Evolutionary conservation across 2,113 vertebrate species (phyloP).

Genomic region (Ailuropoda melanoleuca): DNA sequence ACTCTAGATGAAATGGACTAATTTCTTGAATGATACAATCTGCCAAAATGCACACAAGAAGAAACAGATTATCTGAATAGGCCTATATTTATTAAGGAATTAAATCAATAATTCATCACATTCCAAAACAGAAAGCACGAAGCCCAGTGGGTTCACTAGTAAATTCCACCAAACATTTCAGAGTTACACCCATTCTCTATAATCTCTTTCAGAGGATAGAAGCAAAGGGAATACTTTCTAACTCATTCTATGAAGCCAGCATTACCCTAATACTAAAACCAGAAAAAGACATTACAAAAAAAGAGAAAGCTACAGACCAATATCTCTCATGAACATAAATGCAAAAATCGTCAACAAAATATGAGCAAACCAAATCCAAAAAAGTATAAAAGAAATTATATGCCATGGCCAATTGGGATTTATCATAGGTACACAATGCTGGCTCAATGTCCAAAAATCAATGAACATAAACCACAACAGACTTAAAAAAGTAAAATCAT

Average conservation of each 20-base stretch:
- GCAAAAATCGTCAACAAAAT: not conserved
- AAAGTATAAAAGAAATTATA: not conserved
- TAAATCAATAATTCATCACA: not conserved
- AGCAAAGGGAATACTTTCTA: not conserved
- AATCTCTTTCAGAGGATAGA: not conserved
- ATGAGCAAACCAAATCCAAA: not conserved
- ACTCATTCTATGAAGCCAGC: not conserved
- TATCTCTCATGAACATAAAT: not conserved
- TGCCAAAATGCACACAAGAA: not conserved
- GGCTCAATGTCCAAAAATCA: not conserved
- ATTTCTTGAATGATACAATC: not conserved
- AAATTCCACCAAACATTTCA: not conserved
- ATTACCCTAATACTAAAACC: not conserved
- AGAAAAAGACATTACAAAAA: not conserved
- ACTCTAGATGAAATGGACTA: not conserved
- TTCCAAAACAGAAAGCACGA: not conserved
- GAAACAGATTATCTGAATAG: not conserved
- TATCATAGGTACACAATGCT: not conserved
- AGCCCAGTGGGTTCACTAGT: not conserved
- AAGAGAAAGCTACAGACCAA: not conserved
- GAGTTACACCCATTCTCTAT: not conserved
- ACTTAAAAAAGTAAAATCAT: not conserved
- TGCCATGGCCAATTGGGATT: not conserved
- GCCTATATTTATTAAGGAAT: not conserved
- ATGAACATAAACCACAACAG: not conserved